Conservation (phyloP, 2,113 vertebrate genomes). For the Riparia riparia region DNA sequence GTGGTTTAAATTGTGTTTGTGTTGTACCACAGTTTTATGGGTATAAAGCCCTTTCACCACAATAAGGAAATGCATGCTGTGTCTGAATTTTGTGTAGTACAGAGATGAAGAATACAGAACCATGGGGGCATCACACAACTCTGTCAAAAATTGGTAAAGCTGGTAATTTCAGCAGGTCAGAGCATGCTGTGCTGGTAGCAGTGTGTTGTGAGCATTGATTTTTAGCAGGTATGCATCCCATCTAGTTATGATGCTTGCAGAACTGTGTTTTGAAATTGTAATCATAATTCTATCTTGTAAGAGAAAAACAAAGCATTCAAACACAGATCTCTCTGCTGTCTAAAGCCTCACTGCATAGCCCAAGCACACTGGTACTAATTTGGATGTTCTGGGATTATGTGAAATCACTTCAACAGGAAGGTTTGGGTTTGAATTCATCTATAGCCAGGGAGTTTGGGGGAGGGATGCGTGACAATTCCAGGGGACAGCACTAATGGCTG, state of each 20-base stretch:
- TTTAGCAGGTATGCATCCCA: not conserved
- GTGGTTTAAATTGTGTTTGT: constrained; percentile 51
- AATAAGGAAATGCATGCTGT: not conserved
- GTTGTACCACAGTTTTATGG: constrained; percentile 14
- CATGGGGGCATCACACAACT: not conserved
- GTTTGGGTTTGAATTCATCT: not conserved
- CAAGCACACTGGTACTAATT: not conserved
- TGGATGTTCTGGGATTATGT: not conserved
- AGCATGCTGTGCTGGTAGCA: not conserved
- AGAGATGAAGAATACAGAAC: not conserved
- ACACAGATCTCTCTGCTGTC: not conserved
- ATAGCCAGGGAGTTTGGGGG: not conserved
- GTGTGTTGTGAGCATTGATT: not conserved
- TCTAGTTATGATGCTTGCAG: not conserved
- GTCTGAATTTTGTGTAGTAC: not conserved
- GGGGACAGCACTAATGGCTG: not conserved
- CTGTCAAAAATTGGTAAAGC: not conserved
- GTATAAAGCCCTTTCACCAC: constrained; percentile 46
- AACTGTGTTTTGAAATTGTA: not conserved
- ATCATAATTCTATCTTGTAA: not conserved
- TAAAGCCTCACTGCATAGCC: not conserved
- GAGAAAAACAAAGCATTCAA: not conserved
- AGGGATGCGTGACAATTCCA: not conserved
- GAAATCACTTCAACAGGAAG: not conserved
- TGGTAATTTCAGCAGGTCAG: not conserved